Evolutionary conservation across 2,113 vertebrate genomes (phyloP).

Genomic region (Pituophis catenifer): DNA sequence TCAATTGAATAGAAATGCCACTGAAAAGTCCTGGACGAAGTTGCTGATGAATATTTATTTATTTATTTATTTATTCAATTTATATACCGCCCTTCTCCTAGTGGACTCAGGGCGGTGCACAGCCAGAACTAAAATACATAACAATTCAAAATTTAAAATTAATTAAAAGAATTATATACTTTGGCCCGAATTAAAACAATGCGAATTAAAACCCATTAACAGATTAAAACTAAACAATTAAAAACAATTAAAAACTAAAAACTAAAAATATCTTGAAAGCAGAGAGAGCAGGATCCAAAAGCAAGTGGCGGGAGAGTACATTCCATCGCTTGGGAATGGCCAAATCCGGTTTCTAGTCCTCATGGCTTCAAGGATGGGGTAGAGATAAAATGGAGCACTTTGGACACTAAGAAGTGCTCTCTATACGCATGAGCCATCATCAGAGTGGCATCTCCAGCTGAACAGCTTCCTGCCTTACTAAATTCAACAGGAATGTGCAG

Average conservation of each 20-base stretch:
- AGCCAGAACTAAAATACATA: too few species aligned
- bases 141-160: too few species aligned
- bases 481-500: background rate
- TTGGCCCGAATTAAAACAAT: too few species aligned
- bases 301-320: background rate
- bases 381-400: background rate
- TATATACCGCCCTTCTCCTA: too few species aligned
- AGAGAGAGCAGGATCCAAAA: background rate
- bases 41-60: background rate
- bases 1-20: background rate
- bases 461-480: background rate
- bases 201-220: too few species aligned
- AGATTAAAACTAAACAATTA: too few species aligned
- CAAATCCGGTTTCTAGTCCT: background rate
- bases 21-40: background rate
- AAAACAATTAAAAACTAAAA: too few species aligned
- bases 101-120: too few species aligned
- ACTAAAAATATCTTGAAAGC: background rate
- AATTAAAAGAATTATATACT: too few species aligned
- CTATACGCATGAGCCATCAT: background rate
- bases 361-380: background rate
- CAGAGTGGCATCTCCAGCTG: background rate
- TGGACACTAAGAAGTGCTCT: background rate
- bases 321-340: background rate
- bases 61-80: too few species aligned